phyloP scores from a whole-genome alignment of 2,797 vertebrate species.

The Valencia hispanica region DNA sequence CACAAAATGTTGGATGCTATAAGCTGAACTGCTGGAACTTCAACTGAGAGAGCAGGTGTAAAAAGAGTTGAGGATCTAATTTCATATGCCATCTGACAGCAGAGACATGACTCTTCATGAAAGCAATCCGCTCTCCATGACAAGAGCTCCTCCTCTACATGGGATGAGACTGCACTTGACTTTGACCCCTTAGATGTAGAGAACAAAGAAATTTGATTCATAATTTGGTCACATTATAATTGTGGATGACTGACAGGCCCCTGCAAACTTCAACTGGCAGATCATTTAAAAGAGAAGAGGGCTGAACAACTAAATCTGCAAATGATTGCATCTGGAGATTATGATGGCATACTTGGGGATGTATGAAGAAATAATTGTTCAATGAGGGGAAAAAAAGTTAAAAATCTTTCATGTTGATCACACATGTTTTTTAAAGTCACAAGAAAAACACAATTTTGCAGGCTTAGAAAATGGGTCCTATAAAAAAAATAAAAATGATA shows the following conservation, averaged over 20 bases:
- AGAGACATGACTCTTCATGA: slow-evolving; percentile 34
- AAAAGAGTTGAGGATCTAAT: slow-evolving; percentile 31
- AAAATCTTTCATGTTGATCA: neutral
- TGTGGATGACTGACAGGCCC: slow-evolving; percentile 14
- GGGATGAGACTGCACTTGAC: slow-evolving; percentile 40
- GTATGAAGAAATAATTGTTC: neutral
- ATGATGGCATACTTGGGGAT: neutral
- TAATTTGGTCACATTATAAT: slow-evolving; percentile 43
- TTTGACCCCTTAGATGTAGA: slow-evolving; percentile 51
- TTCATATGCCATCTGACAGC: slow-evolving; percentile 57
- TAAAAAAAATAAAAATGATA: too few species aligned
- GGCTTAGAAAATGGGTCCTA: too few species aligned
- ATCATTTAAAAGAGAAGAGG: slow-evolving; percentile 20
- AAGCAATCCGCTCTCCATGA: slow-evolving; percentile 42
- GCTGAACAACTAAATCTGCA: slow-evolving; percentile 3
- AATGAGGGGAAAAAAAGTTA: too few species aligned
- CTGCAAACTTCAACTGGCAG: slow-evolving; percentile 12
- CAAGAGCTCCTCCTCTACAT: slow-evolving; percentile 26
- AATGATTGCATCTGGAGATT: neutral
- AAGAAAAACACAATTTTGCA: too few species aligned
- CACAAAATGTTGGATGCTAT: slow-evolving; percentile 16
- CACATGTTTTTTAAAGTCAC: neutral
- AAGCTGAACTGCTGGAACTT: slow-evolving; percentile 7
- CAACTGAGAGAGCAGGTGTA: slow-evolving; percentile 12
- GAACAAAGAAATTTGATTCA: slow-evolving; percentile 50